Conservation (phyloP, 2,888 invertebrate species). For the Apantesis nais region DNA sequence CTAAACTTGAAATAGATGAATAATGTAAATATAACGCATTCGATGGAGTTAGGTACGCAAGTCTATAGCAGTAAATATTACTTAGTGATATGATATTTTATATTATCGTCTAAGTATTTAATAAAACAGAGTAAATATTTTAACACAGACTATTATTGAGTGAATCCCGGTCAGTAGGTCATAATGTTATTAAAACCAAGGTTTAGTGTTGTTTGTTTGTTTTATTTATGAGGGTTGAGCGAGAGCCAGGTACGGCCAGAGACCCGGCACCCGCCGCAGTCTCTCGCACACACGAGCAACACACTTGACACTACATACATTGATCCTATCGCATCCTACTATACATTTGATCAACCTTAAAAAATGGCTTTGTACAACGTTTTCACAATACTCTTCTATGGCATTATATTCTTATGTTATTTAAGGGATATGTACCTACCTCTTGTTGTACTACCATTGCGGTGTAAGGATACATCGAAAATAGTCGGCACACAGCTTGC, state of each 20-base stretch:
- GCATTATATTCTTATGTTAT: background rate
- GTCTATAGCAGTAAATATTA: slow-evolving; percentile 69
- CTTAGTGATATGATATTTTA: slow-evolving; percentile 80
- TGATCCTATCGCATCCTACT: slow-evolving; percentile 24
- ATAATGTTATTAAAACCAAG: slow-evolving; percentile 48
- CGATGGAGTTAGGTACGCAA: slow-evolving; percentile 53
- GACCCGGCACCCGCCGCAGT: slow-evolving; percentile 3
- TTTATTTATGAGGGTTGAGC: slow-evolving; percentile 54
- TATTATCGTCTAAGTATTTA: slow-evolving; percentile 80
- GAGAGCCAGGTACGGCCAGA: slow-evolving; percentile 30
- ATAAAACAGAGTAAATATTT: slow-evolving; percentile 82
- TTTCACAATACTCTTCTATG: background rate
- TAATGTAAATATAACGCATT: slow-evolving; percentile 47
- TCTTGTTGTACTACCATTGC: background rate
- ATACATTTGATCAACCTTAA: slow-evolving; percentile 22
- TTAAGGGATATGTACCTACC: background rate
- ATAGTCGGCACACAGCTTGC: slow-evolving; percentile 16
- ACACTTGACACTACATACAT: slow-evolving; percentile 41
- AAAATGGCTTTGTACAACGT: slow-evolving; percentile 30
- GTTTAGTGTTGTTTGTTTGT: slow-evolving; percentile 52
- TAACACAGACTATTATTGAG: slow-evolving; percentile 73
- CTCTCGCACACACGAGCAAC: slow-evolving; percentile 17
- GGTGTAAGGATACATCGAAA: slow-evolving; percentile 18
- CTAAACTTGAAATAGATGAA: slow-evolving; percentile 45
- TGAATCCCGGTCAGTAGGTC: slow-evolving; percentile 69